Conservation (phyloP, 2,797 vertebrate species). For the Microctenopoma steveboyesi region DNA sequence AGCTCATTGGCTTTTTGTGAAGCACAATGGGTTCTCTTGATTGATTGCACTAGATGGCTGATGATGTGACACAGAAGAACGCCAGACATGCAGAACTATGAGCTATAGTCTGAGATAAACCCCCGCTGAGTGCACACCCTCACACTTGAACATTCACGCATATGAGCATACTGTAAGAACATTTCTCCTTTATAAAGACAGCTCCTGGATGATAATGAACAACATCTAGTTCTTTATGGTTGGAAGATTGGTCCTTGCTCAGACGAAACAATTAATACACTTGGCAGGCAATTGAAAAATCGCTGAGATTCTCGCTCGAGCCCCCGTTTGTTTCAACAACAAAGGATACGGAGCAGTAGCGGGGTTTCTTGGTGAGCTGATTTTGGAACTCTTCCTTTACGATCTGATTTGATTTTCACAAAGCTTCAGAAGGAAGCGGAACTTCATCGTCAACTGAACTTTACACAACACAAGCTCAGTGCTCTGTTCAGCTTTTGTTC, state of each 20-base stretch:
- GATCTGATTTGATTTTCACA: constrained; percentile 31
- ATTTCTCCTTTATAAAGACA: constrained; percentile 68
- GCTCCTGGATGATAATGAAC: constrained; percentile 67
- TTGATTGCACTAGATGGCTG: constrained; percentile 68
- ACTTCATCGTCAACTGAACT: constrained; percentile 32
- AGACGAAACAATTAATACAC: constrained; percentile 74
- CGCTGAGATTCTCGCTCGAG: constrained; percentile 41
- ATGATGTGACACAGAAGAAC: constrained; percentile 72
- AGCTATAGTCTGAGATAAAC: constrained; percentile 56
- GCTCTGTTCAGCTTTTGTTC: constrained; percentile 35
- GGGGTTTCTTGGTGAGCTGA: constrained; percentile 28
- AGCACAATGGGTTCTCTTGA: constrained; percentile 73
- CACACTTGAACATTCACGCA: constrained; percentile 1
- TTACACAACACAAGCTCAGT: constrained; percentile 37
- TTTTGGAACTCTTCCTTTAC: constrained; percentile 35
- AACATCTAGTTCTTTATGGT: constrained; percentile 55
- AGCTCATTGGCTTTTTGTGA: constrained; percentile 73
- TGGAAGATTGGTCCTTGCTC: constrained; percentile 52
- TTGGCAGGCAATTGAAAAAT: constrained; percentile 59
- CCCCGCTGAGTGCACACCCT: constrained; percentile 22
- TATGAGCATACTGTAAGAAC: constrained; percentile 37
- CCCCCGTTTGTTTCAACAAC: constrained; percentile 37
- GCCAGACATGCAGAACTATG: constrained; percentile 66
- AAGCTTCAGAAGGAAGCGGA: constrained; percentile 27
- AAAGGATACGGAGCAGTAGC: constrained; percentile 24